Conservation (phyloP, 1,140 invertebrate species). For the Drosophila erecta region DNA sequence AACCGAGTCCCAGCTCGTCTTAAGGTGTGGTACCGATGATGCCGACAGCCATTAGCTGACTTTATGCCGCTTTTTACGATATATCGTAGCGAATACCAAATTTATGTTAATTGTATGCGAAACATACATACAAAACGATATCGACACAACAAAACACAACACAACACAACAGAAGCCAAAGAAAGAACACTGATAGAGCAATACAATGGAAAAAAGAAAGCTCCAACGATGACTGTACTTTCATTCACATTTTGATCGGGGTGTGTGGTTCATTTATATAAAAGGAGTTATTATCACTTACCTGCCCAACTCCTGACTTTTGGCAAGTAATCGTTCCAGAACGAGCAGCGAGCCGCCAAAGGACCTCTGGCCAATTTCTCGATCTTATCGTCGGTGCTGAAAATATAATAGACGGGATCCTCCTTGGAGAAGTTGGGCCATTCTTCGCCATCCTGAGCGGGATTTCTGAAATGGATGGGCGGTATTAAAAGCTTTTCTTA, state of each 20-base stretch:
- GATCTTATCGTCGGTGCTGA: constrained; percentile 89
- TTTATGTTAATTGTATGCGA: constrained; percentile 70
- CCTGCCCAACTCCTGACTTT: constrained; percentile 91
- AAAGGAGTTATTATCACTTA: constrained; percentile 73
- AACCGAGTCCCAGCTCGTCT: constrained; percentile 4
- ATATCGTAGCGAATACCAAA: constrained; percentile 59
- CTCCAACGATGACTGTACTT: constrained; percentile 38
- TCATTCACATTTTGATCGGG: constrained; percentile 20
- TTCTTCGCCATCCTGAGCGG: constrained; percentile 91
- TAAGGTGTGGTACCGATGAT: constrained; percentile 56
- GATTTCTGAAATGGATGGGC: constrained; percentile 87
- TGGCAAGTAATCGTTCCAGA: constrained; percentile 98
- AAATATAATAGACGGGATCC: constrained; percentile 94
- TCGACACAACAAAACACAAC: constrained; percentile 27
- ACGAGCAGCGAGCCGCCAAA: constrained; percentile 94
- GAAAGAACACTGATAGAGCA: constrained; percentile 20
- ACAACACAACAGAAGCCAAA: constrained; percentile 1
- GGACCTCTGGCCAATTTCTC: constrained; percentile 90
- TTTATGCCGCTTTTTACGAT: constrained; percentile 61
- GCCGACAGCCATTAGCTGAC: constrained; percentile 55
- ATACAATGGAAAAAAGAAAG: constrained; percentile 12
- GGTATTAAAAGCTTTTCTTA: constrained; percentile 22
- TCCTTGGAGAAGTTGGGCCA: constrained; percentile 95
- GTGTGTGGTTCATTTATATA: constrained; percentile 8
- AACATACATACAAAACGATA: constrained; percentile 52